These are phyloP conservation scores for crab-eating macaque (Macaca fascicularis) DNA, from an alignment of 2,113 vertebrate species.

Conservation along the genomic window DNA sequence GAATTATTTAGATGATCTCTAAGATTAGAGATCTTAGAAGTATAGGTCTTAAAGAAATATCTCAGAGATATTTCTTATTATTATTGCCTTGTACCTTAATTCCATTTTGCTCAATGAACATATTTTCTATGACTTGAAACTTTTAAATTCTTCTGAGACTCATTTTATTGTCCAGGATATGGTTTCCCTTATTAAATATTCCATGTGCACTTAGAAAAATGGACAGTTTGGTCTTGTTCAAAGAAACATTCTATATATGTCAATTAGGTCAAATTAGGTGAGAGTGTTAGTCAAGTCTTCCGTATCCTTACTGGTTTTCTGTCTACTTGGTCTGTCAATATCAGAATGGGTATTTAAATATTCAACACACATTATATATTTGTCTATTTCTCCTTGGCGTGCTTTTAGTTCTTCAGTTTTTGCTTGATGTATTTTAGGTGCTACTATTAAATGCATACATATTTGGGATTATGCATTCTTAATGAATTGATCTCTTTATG, in stretches of 20 bases:
- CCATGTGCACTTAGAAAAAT: background rate
- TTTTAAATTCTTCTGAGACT: background rate
- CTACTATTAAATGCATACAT: background rate
- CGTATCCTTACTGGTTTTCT: background rate
- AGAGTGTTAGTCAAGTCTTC: background rate
- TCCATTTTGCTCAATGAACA: background rate
- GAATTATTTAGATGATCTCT: background rate
- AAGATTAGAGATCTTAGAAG: background rate
- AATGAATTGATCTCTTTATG: background rate
- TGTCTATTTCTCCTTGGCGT: background rate
- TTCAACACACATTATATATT: background rate
- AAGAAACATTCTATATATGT: background rate
- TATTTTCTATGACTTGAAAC: background rate
- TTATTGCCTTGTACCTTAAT: background rate
- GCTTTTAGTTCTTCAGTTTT: background rate
- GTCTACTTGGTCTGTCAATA: background rate
- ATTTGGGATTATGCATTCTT: slow-evolving; percentile 4
- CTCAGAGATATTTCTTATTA: background rate
- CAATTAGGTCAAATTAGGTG: background rate
- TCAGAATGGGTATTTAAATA: background rate
- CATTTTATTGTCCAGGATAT: background rate
- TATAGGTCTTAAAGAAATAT: too few species aligned
- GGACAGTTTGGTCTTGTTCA: background rate
- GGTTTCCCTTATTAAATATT: background rate
- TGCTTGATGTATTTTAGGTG: background rate